phyloP scores from a whole-genome alignment of 2,888 invertebrate genomes.

The Digitonthophagus gazella region DNA sequence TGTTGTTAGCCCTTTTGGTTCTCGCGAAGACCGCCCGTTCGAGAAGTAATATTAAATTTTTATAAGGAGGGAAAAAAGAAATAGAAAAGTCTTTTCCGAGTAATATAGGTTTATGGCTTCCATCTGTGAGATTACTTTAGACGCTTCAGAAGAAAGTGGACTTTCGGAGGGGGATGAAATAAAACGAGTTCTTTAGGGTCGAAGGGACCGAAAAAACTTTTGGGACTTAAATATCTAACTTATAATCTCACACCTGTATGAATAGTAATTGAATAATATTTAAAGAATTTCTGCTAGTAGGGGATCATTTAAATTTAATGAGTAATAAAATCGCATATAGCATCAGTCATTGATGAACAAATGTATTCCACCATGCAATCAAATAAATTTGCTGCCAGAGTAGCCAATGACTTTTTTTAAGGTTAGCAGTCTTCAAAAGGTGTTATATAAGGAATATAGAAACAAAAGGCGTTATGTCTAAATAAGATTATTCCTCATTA shows the following conservation, averaged over 20 bases:
- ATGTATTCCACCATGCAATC: too few relatives aligned
- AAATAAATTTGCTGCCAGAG: too few relatives aligned
- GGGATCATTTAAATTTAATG: too few relatives aligned
- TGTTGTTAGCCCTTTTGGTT: slow-evolving; percentile 30
- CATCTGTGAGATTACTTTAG: slow-evolving; percentile 54
- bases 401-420: too few relatives aligned
- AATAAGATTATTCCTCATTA: too few relatives aligned
- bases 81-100: slow-evolving; percentile 53
- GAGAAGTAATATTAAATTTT: slow-evolving; percentile 53
- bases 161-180: slow-evolving; percentile 45
- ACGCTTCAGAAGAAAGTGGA: slow-evolving; percentile 52
- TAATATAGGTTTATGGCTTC: slow-evolving; percentile 54
- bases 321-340: too few relatives aligned
- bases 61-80: slow-evolving; percentile 52
- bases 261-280: too few relatives aligned
- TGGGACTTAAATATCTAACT: background rate
- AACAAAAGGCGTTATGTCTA: too few relatives aligned
- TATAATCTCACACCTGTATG: background rate
- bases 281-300: too few relatives aligned
- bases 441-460: too few relatives aligned
- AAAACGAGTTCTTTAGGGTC: slow-evolving; percentile 34
- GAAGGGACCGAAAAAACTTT: slow-evolving; percentile 36
- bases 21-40: slow-evolving; percentile 29
- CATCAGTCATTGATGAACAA: too few relatives aligned
- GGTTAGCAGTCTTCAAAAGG: too few relatives aligned